Percentiles rank a stretch among this genome's conserved stretches.
Conservation (phyloP, 1,140 invertebrate species). For the Microplitis demolitor region DNA sequence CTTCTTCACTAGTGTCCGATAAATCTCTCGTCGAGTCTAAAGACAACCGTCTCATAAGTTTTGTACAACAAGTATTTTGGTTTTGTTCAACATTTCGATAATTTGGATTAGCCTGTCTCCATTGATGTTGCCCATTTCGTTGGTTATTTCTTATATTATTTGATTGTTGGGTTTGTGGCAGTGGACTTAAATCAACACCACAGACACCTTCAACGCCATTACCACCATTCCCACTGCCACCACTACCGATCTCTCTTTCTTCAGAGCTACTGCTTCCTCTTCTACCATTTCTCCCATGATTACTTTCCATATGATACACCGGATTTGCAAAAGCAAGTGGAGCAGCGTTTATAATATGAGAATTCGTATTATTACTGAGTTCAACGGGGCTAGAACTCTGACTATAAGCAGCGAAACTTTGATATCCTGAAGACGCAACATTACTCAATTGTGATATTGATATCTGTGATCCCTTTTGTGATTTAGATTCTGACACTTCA, state of each 20-base stretch:
- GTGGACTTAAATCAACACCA: constrained; percentile 56
- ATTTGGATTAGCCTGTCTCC: constrained; percentile 45
- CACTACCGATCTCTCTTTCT: constrained; percentile 51
- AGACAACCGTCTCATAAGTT: constrained; percentile 67
- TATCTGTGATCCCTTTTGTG: constrained; percentile 59
- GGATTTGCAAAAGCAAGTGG: constrained; percentile 88
- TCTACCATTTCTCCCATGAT: constrained; percentile 46
- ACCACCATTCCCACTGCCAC: constrained; percentile 40
- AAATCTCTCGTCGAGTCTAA: constrained; percentile 74
- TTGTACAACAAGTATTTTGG: constrained; percentile 50
- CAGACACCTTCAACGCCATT: constrained; percentile 52
- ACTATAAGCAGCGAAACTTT: constrained; percentile 88
- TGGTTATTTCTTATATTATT: constrained; percentile 59
- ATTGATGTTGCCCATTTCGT: constrained; percentile 59
- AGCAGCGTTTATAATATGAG: constrained; percentile 63
- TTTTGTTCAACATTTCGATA: constrained; percentile 50
- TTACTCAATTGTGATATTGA: constrained; percentile 83
- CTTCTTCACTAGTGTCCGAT: constrained; percentile 71
- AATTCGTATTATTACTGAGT: constrained; percentile 63
- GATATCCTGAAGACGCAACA: constrained; percentile 86
- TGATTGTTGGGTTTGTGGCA: constrained; percentile 43
- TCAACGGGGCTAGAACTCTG: constrained; percentile 90
- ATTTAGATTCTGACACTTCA: constrained; percentile 58
- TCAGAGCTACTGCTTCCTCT: constrained; percentile 62
- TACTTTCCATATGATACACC: constrained; percentile 75